These are phyloP conservation scores for Apamea crenata DNA, from an alignment of 2,888 invertebrate species.

Conservation along the genomic window DNA sequence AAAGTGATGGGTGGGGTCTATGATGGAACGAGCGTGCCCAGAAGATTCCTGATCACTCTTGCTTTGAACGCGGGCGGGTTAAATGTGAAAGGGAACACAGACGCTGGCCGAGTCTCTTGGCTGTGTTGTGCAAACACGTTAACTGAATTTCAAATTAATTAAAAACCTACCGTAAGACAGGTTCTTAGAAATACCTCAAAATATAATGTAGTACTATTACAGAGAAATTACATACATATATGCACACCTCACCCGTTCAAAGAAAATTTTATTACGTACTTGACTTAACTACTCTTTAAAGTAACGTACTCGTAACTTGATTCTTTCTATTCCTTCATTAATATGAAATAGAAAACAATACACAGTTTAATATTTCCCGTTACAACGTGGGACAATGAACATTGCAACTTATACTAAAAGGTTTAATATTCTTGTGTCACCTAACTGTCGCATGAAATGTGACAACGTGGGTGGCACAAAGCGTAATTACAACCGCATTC, in stretches of 20 bases:
- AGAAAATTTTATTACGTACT: background rate
- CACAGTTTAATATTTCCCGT: background rate
- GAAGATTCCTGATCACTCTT: no score
- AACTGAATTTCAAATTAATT: no score
- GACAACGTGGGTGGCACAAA: conserved; percentile 1
- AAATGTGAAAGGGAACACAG: no score
- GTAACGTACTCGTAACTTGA: background rate
- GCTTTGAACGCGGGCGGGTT: no score
- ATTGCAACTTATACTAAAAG: conserved; percentile 3
- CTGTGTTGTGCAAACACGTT: no score
- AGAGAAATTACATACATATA: background rate
- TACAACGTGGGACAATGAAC: background rate
- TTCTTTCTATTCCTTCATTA: background rate
- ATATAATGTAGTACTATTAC: background rate
- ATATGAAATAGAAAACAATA: background rate
- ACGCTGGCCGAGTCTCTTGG: no score
- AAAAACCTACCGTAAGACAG: background rate
- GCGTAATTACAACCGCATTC: conserved; percentile 16
- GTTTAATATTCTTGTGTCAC: conserved; percentile 7
- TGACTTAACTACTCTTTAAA: no score
- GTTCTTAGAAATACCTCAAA: background rate
- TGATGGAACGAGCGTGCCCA: no score
- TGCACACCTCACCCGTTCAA: background rate
- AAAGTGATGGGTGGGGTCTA: no score
- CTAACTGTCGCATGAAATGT: conserved; percentile 12